Evolutionary conservation across 2,888 invertebrate genomes (phyloP), one percentile per base, ranked within the genome.

Genomic region (Megastigmus dorsalis): DNA sequence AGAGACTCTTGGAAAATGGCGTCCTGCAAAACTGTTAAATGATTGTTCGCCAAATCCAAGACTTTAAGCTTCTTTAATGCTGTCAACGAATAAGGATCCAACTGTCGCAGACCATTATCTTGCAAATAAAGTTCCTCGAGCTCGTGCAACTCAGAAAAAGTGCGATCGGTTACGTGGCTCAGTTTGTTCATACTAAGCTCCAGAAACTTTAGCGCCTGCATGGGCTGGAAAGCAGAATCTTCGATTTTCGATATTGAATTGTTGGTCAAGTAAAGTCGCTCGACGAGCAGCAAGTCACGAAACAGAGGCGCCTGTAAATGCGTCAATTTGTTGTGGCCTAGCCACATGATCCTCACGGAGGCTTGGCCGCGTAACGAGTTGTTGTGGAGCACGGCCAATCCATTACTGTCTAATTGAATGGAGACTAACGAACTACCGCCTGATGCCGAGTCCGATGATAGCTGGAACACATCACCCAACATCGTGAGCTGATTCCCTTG

Each of bases 331-430:
- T 97, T 97, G 88, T 95, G 94, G 65, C 94, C 94, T 74, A 97
- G 89, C 95, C 96, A 96, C 93, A 97, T 93, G 82, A 96, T 95
- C 89, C 95, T 94, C 74, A 96, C 94, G 81, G 93, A 94, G 1
- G 93, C 92, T 87, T 96, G 95, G 36, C 94, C 94, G 55, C 92
- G 90, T 52, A 96, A 91, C 18, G 95, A 94, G 82, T 93, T 93
- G 83, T 94, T 93, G 87, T 95, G 95, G 75, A 97, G 89, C 55
- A 92, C 90, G 30, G 91, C 91, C 80, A 96, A 90, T 77, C 92
- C 91, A 86, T 96, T 96, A 59, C 93, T 92, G 86, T 95, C 94
- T 54, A 96, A 89, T 84, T 95, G 95, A 79, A 95, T 93, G 9
- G 95, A 95, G 20, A 95, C 92, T 79, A 95, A 89, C 0, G 95